Percentiles rank a stretch among this genome's conserved stretches.
phyloP scores from a whole-genome alignment of 2,797 vertebrate genomes.

The Phrynocephalus guinanensis region DNA sequence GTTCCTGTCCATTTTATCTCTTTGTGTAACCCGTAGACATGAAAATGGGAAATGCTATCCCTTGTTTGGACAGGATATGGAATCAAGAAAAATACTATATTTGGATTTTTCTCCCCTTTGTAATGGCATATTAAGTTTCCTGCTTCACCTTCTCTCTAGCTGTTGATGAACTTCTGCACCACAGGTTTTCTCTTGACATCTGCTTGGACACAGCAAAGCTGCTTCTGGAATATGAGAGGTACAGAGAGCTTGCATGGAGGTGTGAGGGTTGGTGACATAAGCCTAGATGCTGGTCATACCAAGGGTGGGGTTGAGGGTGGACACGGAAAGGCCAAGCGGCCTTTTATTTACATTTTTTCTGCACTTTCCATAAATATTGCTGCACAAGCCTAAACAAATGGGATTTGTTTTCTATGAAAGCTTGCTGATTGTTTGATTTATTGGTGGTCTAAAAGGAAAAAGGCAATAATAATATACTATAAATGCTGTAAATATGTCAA shows the following conservation, averaged over 20 bases:
- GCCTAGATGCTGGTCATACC: neutral
- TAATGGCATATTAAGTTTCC: conserved; percentile 38
- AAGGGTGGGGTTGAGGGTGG: neutral
- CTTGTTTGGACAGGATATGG: neutral
- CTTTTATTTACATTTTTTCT: too few species aligned
- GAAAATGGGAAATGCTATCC: neutral
- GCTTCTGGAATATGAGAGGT: conserved; percentile 88
- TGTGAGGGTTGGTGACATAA: too few species aligned
- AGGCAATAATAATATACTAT: too few species aligned
- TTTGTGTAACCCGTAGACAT: conserved; percentile 15
- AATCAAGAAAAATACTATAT: neutral
- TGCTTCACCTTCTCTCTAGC: conserved; percentile 74
- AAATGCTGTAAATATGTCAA: too few species aligned
- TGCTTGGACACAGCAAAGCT: conserved; percentile 85
- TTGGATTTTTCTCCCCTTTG: conserved; percentile 1
- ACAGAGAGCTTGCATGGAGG: conserved; percentile 46
- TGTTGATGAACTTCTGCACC: conserved; percentile 80
- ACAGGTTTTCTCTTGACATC: conserved; percentile 83
- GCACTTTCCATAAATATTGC: too few species aligned
- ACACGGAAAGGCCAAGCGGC: too few species aligned
- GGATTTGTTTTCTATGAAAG: neutral
- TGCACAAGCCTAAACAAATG: too few species aligned
- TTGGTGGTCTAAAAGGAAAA: neutral
- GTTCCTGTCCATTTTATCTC: neutral
- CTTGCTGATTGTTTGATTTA: neutral